phyloP scores from a whole-genome alignment of 2,797 vertebrate species.

The Rhinophrynus dorsalis region DNA sequence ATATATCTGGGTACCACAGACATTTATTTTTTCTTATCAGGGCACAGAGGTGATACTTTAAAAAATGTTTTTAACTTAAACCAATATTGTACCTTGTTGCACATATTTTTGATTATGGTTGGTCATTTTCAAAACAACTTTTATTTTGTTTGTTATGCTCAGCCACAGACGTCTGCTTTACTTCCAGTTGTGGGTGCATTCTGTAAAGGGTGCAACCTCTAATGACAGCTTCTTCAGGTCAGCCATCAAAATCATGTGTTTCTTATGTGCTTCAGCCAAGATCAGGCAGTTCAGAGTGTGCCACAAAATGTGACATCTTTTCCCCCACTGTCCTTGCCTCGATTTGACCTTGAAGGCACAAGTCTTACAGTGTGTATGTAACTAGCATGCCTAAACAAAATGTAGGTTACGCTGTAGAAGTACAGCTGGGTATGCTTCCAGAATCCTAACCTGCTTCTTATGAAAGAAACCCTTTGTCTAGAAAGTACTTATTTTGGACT shows the following conservation, averaged over 20 bases:
- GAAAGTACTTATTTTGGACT: too few species aligned
- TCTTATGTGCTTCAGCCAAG: not conserved
- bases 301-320: constrained; percentile 28
- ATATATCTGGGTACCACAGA: too few species aligned
- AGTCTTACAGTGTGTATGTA: not conserved
- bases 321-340: constrained; percentile 6
- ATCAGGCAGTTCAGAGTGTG: constrained; percentile 12
- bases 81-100: not conserved
- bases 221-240: constrained; percentile 8
- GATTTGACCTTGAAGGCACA: constrained; percentile 11
- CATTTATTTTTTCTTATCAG: too few species aligned
- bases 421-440: not conserved
- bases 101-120: constrained; percentile 5
- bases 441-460: not conserved
- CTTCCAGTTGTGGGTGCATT: constrained; percentile 4
- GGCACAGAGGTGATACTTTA: too few species aligned
- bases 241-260: not conserved
- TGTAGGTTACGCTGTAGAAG: constrained; percentile 6
- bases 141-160: too few species aligned
- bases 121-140: not conserved
- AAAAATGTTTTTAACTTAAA: too few species aligned
- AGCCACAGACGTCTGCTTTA: not conserved
- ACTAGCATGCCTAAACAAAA: constrained; percentile 27
- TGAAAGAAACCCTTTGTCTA: constrained; percentile 12
- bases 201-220: not conserved